Evolutionary conservation across 2,888 invertebrate species (phyloP), one percentile per base, ranked within the genome.

Genomic region (Listrodromus nycthemerus): DNA sequence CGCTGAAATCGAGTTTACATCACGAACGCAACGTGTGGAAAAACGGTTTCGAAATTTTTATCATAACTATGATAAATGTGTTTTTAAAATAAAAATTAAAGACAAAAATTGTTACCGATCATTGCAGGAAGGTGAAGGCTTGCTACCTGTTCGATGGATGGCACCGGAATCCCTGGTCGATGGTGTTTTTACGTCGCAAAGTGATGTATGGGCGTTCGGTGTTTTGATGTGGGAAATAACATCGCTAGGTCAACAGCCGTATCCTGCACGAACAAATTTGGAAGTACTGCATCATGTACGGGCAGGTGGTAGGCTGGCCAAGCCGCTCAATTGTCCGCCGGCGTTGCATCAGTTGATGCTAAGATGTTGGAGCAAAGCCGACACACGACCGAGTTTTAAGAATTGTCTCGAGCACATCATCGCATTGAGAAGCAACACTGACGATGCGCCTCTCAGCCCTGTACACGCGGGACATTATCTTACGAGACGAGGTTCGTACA

Each of bases 141-240:
- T 99, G 65, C 93, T 99, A 71, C 99, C 99, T 1, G 98, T 99
- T 0, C 95, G 99, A 55, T 99, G 99, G 99, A 99, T 99, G 99
- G 97, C 99, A 0, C 99, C 99, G 1, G 99, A 99, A 94, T 98
- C 98, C 30, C 94, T 99, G 13, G 96, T 98, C 1, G 99, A 99
- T 92, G 99, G 99, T 0, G 97, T 99, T 0, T 99, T 99, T 92
- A 98, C 99, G 0, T 97, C 97, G 70, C 99, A 99, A 92, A 98
- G 98, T 0, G 99, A 99, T 93, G 98, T 99, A 4, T 99, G 99
- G 99, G 96, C 98, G 0, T 98, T 98, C 94, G 98, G 97, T 0
- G 97, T 99, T 0, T 94, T 99, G 2, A 96, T 99, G 91, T 99
- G 99, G 99, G 99, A 99, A 95, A 98, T 99, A 67, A 95, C 99